These are phyloP conservation scores for Seladonia tumulorum DNA, from an alignment of 2,888 invertebrate species.

Conservation along the genomic window DNA sequence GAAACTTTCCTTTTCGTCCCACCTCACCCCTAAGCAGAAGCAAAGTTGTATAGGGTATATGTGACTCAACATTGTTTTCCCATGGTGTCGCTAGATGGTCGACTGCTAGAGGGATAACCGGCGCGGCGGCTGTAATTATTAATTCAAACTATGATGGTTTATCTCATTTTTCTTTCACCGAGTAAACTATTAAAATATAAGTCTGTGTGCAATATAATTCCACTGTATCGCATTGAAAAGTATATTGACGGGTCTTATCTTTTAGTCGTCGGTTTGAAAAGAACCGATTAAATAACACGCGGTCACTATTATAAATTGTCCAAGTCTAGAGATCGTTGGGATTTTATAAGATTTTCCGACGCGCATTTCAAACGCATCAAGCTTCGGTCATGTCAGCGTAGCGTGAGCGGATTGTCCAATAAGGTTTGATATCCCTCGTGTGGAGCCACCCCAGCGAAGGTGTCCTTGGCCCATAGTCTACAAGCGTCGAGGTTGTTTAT, in stretches of 20 bases:
- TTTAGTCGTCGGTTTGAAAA: background rate
- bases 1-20: background rate
- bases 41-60: background rate
- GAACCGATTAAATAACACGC: background rate
- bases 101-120: background rate
- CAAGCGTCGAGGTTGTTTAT: conserved; percentile 55
- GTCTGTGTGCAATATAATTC: background rate
- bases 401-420: conserved; percentile 45
- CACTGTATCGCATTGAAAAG: background rate
- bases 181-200: background rate
- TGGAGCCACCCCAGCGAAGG: conserved; percentile 39
- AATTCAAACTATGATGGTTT: background rate
- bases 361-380: background rate
- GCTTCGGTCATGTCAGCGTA: conserved; percentile 24
- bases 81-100: background rate
- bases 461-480: conserved; percentile 70
- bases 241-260: background rate
- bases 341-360: conserved; percentile 7
- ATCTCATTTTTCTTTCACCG: background rate
- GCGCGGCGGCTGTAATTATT: background rate
- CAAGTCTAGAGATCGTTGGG: conserved; percentile 5
- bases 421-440: conserved; percentile 35
- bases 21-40: background rate
- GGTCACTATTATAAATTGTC: background rate
- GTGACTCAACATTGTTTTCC: background rate